These are phyloP conservation scores for Peucedramus taeniatus DNA, from an alignment of 2,113 vertebrate genomes.

Conservation along the genomic window DNA sequence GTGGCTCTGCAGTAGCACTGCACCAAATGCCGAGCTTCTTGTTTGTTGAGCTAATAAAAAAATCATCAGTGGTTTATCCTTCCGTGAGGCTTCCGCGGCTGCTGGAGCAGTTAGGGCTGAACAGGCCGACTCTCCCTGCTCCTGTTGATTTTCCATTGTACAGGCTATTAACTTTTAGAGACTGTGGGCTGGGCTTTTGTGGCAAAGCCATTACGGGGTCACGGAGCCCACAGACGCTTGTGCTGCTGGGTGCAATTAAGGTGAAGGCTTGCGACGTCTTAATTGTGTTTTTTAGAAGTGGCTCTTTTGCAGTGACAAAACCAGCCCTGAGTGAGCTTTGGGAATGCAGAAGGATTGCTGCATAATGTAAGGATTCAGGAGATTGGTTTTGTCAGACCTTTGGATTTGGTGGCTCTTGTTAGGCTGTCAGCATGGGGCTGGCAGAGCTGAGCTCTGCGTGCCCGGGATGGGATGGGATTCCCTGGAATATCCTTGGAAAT, in stretches of 20 bases:
- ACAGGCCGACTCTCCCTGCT: not conserved
- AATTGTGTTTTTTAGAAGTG: not conserved
- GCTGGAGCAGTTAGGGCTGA: not conserved
- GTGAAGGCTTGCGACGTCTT: not conserved
- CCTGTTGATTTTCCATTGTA: constrained; percentile 9
- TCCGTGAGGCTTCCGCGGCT: not conserved
- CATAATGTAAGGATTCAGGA: not conserved
- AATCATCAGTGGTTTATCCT: constrained; percentile 41
- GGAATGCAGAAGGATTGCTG: not conserved
- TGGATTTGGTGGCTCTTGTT: not conserved
- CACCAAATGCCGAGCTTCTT: not conserved
- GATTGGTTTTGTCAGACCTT: not conserved
- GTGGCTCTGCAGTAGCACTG: not conserved
- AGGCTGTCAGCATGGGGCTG: not conserved
- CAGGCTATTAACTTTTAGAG: constrained; percentile 26
- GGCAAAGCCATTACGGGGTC: not conserved
- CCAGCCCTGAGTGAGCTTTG: not conserved
- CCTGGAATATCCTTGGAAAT: not conserved
- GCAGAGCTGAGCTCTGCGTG: not conserved
- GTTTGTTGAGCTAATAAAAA: constrained; percentile 45
- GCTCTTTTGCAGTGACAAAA: not conserved
- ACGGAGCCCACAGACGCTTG: not conserved
- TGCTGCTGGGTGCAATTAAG: constrained; percentile 32
- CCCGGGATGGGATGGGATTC: not conserved
- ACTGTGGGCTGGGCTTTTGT: not conserved